These are phyloP conservation scores for Mobula hypostoma DNA, from an alignment of 2,113 vertebrate genomes.

Conservation along the genomic window DNA sequence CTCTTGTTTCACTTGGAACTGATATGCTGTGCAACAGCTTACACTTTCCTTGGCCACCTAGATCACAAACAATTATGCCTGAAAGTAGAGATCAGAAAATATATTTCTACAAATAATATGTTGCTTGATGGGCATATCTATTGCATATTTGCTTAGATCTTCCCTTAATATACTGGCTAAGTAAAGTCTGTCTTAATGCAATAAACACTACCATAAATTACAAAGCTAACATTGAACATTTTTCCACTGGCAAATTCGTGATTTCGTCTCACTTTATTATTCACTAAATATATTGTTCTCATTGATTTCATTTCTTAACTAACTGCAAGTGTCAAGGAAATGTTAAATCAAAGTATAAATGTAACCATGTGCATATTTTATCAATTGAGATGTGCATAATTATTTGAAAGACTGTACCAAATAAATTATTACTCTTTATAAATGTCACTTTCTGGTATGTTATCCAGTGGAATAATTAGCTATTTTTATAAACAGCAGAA, in stretches of 20 bases:
- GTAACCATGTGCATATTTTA: background rate
- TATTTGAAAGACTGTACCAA: background rate
- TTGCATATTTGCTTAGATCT: background rate
- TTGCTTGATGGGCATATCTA: no score
- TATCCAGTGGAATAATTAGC: background rate
- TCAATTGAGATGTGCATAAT: background rate
- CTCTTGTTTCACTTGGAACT: background rate
- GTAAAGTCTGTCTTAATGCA: background rate
- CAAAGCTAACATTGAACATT: background rate
- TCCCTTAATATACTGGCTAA: background rate
- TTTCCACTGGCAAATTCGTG: background rate
- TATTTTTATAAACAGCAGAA: background rate
- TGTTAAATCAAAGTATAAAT: background rate
- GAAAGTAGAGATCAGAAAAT: background rate
- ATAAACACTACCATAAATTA: background rate
- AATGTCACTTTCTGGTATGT: background rate
- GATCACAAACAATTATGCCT: background rate
- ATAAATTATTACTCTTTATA: background rate
- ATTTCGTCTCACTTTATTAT: background rate
- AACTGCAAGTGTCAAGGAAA: background rate
- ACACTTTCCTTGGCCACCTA: background rate
- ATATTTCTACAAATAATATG: background rate
- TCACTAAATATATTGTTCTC: background rate
- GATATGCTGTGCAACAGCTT: background rate
- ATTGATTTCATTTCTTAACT: background rate